A percentile compares a stretch with the other conserved stretches of the same genome.
These are phyloP conservation scores for Mythimna impura DNA, from an alignment of 2,888 invertebrate genomes.

Conservation along the genomic window DNA sequence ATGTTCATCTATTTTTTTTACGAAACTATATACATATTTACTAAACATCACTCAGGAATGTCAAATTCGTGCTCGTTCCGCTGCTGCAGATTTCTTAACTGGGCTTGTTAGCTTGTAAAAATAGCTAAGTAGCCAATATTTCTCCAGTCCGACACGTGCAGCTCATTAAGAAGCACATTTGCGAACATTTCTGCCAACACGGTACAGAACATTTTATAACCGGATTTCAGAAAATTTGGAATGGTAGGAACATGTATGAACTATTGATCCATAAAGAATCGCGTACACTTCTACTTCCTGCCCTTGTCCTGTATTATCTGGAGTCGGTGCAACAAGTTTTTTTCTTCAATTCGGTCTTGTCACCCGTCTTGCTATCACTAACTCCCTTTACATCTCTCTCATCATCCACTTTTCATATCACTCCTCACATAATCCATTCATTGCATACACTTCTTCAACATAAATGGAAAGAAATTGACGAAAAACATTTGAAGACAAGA, in stretches of 20 bases:
- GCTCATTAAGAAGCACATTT: constrained; percentile 2
- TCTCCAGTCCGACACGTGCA: constrained; percentile 6
- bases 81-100: background rate
- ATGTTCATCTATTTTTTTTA: constrained; percentile 3
- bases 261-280: background rate
- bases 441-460: too few relatives aligned
- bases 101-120: constrained; percentile 15
- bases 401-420: too few relatives aligned
- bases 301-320: too few relatives aligned
- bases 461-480: too few relatives aligned
- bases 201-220: background rate
- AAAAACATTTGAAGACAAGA: too few relatives aligned
- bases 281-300: too few relatives aligned
- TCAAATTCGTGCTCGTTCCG: constrained; percentile 17
- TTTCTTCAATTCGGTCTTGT: too few relatives aligned
- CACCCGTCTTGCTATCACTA: too few relatives aligned
- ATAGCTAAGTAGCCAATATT: constrained; percentile 25
- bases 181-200: background rate
- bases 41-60: constrained; percentile 12
- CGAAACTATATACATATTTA: background rate
- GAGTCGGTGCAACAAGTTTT: too few relatives aligned
- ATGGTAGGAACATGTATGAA: background rate
- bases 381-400: too few relatives aligned
- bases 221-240: background rate
- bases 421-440: too few relatives aligned